Base-by-base conservation (phyloP, 2,113 vertebrate genomes). In the Miniopterus natalensis region DNA sequence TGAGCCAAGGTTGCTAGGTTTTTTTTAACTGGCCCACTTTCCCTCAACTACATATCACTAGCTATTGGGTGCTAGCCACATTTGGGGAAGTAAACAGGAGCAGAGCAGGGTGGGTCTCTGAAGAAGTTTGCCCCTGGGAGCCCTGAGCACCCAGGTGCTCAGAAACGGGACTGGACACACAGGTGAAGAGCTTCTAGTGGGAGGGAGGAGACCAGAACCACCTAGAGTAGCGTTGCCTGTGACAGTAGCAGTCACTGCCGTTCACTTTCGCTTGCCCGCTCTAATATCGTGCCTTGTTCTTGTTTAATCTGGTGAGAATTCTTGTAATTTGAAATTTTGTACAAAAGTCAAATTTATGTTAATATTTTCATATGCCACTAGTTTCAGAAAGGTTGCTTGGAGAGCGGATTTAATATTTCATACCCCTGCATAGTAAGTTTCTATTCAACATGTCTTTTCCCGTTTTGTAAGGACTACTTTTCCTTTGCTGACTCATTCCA, bases 241-340 rank as follows among this genome's bases (percentile, higher is more conserved):
- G 80, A 49, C 6, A 25, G 6, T 40, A 14, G 9, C 8, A 31
- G 53, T 77, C 74, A 20, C 49, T 42, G 25, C 31, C 29, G 6
- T 31, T 29, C 14, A 63, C n/a, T 29, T 36, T 36, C 1, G 0
- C 57, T 68, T 23, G 23, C 13, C 53, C 25, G 17, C 42, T 51
- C 25, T 70, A 51, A 95, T 75, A n/a, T n/a, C 51, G 4, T 49
- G 31, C 75, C 57, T 86, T 55, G 53, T n/a, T 42, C 40, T 0
- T 61, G 29, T 78, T 55, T 25, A 74, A n/a, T 20, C 73, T 66
- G 36, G 4, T 42, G 21, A 3, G 23, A 63, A 53, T 57, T 68
- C 40, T 92, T 21, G 23, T 45, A 70, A 63, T 92, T 78, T 49
- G 51, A 79, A 36, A 63, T 59, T 93, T 77, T 71, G 27, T 93